These are phyloP conservation scores for Strigamia maritima DNA, from an alignment of 2,888 invertebrate species.

Conservation along the genomic window DNA sequence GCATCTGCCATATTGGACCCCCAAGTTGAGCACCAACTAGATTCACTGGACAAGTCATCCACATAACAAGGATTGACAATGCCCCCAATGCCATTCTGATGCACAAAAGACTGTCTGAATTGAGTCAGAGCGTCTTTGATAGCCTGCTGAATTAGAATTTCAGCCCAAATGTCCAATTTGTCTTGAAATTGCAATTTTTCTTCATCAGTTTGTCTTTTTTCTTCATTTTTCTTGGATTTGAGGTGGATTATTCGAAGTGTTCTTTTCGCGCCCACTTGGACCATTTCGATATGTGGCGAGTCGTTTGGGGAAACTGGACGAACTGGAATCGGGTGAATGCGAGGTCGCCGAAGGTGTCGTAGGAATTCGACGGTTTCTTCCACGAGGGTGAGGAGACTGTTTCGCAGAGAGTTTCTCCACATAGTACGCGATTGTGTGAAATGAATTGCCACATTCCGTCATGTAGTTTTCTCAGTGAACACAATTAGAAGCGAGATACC, in stretches of 20 bases:
- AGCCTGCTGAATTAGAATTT: not conserved
- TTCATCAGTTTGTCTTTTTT: not conserved
- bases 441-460: not conserved
- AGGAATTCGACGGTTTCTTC: not conserved
- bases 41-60: not conserved
- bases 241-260: not conserved
- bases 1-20: constrained; percentile 38
- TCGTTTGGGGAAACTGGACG: not conserved
- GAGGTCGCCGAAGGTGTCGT: not conserved
- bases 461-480: not conserved
- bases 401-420: constrained; percentile 6
- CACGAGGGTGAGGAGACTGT: not conserved
- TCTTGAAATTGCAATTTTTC: not conserved
- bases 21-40: constrained; percentile 39
- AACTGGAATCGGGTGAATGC: not conserved
- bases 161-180: not conserved
- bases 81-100: not conserved
- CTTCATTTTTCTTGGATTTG: not conserved
- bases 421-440: not conserved
- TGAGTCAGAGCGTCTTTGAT: not conserved
- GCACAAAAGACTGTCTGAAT: not conserved
- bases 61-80: not conserved
- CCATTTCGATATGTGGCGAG: not conserved
- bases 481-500: not conserved
- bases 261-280: not conserved